Conservation (phyloP, 2,888 invertebrate species). For the Polia nebulosa region DNA sequence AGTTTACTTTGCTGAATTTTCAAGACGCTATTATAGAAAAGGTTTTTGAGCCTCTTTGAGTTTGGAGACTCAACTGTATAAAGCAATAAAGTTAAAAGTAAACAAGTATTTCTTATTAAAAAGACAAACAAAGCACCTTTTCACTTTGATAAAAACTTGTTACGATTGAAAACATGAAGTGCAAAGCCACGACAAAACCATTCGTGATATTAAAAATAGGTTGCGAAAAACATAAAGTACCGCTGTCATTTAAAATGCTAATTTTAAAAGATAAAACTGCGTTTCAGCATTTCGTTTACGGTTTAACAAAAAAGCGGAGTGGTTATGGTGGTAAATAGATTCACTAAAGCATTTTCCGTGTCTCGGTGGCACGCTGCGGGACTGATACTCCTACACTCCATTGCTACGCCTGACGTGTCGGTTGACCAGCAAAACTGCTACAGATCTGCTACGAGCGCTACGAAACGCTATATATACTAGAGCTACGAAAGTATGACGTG, state of each 20-base stretch:
- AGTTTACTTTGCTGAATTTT: not conserved
- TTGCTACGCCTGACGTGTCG: conserved; percentile 58
- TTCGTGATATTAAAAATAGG: conserved; percentile 51
- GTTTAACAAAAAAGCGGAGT: conserved; percentile 77
- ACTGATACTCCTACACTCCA: conserved; percentile 46
- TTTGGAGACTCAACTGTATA: not conserved
- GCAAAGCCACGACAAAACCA: conserved; percentile 23
- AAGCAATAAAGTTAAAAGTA: conserved; percentile 17
- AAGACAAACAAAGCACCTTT: not conserved
- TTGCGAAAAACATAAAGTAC: conserved; percentile 35
- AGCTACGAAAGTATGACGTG: conserved; percentile 37
- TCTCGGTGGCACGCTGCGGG: conserved; percentile 74
- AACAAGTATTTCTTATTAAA: not conserved
- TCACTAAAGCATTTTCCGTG: conserved; percentile 88
- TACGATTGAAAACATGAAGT: conserved; percentile 22
- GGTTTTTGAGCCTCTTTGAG: not conserved
- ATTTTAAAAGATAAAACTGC: conserved; percentile 72
- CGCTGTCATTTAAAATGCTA: conserved; percentile 54
- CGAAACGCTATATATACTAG: conserved; percentile 44
- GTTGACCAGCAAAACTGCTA: conserved; percentile 63
- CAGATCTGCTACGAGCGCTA: conserved; percentile 48
- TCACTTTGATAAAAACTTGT: conserved; percentile 10
- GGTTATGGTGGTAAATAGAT: conserved; percentile 84
- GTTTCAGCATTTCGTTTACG: conserved; percentile 65
- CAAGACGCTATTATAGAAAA: not conserved